These are phyloP conservation scores for Scolanthus callimorphus DNA, from an alignment of 92 coral and sea anemone genomes.

Conservation along the genomic window DNA sequence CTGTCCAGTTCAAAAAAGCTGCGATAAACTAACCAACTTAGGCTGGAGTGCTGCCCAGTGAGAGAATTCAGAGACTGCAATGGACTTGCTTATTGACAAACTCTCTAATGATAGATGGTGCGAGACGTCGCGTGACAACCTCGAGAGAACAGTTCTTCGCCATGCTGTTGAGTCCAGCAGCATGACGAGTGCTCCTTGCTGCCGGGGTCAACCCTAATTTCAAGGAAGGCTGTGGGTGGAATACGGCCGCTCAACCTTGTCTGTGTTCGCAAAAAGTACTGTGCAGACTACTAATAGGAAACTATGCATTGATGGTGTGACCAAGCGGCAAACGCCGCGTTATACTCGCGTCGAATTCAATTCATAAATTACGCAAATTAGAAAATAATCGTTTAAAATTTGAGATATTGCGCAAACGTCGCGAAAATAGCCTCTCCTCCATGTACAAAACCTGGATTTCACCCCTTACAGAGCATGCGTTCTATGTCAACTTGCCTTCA, in stretches of 20 bases:
- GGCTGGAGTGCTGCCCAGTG: conserved; percentile 39
- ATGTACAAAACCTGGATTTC: no score
- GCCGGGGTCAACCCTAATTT: conserved; percentile 21
- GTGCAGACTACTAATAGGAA: conserved; percentile 21
- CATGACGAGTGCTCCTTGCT: conserved; percentile 20
- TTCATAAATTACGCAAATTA: no score
- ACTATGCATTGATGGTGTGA: conserved; percentile 23
- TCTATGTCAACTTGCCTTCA: no score
- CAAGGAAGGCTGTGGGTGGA: conserved; percentile 40
- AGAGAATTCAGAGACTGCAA: conserved; percentile 7
- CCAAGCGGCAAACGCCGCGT: no score
- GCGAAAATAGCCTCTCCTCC: no score
- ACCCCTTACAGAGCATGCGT: no score
- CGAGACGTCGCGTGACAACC: conserved; percentile 13
- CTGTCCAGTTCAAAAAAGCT: conserved; percentile 24
- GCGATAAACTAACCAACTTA: conserved; percentile 25
- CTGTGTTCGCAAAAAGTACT: conserved; percentile 19
- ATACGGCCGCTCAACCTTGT: conserved; percentile 32
- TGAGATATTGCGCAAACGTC: no score
- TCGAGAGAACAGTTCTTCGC: conserved; percentile 30
- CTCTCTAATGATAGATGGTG: conserved; percentile 9
- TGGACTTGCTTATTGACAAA: conserved; percentile 15
- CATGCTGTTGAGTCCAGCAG: conserved; percentile 21
- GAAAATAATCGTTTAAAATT: no score
- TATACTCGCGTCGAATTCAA: no score